Conservation (phyloP, 2,888 invertebrate species). For the Biston stratarius region DNA sequence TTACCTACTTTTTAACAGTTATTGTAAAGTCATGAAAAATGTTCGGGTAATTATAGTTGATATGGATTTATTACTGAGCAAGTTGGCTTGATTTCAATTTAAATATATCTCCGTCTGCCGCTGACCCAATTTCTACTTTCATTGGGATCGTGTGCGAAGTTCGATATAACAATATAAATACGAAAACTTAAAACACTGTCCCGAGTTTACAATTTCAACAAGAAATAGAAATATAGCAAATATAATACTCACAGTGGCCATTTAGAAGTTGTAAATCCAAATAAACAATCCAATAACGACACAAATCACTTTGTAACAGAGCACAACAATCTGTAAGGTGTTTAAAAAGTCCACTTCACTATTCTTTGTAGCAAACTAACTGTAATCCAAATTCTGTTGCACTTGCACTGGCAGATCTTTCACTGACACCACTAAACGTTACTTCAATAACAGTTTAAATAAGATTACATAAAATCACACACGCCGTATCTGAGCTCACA, state of each 20-base stretch:
- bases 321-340: slow-evolving; percentile 64
- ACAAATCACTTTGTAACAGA: slow-evolving; percentile 74
- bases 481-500: slow-evolving; percentile 84
- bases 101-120: slow-evolving; percentile 43
- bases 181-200: slow-evolving; percentile 10
- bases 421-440: slow-evolving; percentile 64
- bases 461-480: slow-evolving; percentile 84
- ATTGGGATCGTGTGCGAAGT: slow-evolving; percentile 17
- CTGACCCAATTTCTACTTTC: slow-evolving; percentile 49
- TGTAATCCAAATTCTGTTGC: slow-evolving; percentile 61
- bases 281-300: slow-evolving; percentile 75
- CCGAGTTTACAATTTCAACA: not conserved
- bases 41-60: slow-evolving; percentile 11
- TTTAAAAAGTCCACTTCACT: slow-evolving; percentile 69
- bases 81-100: slow-evolving; percentile 48
- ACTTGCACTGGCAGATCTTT: slow-evolving; percentile 58
- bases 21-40: slow-evolving; percentile 27
- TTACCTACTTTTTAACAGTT: slow-evolving; percentile 1
- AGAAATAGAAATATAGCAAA: slow-evolving; percentile 13
- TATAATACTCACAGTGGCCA: slow-evolving; percentile 70
- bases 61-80: slow-evolving; percentile 29
- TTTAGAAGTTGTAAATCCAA: slow-evolving; percentile 72
- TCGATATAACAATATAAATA: not conserved
- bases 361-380: slow-evolving; percentile 61
- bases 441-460: slow-evolving; percentile 70